Evolutionary conservation across 2,113 vertebrate species (phyloP), one percentile per base, ranked within the genome.

Genomic region (Sylvilagus bachmani): DNA sequence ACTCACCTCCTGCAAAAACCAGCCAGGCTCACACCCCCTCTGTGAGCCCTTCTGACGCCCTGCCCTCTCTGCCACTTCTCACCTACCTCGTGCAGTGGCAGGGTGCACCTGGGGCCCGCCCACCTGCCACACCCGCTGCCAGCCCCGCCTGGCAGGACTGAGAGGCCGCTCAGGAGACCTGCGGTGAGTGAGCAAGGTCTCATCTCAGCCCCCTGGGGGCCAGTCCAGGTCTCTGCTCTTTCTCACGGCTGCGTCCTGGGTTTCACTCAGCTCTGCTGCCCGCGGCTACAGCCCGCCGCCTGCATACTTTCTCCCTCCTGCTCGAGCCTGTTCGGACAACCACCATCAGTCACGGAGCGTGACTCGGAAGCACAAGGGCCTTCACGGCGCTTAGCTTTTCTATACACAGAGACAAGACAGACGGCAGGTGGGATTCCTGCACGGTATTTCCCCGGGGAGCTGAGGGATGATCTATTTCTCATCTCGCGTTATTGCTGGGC

Each of bases 401-500:
- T 53, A 79, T 33, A 62, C 3, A 78, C 55, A 10, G 53, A 94
- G 67, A 86, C 82, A 71, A 74, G 87, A 86, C 75, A 31, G 36
- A 90, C 36, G 25, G 74, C n/a, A 71, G 66, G 44, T 80, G 84
- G 44, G 88, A 84, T n/a, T 89, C 90, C 55, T 77, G 64, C 17
- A 61, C 69, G 70, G 31, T 38, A 49, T 70, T 55, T 86, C 75
- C 84, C 86, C 62, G 14, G 29, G 89, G 71, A 89, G 29, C 64
- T 67, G 22, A 62, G 85, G 38, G 53, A 69, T 51, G 29, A 73
- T 78, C 49, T 64, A 29, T n/a, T 78, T 75, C 80, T 89, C 86
- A 27, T 70, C 86, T 82, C 29, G 4, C 51, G 91, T 83, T 55
- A 79, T 62, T 79, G 82, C 92, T 70, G 75, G 90, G 84, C 5